A percentile compares a stretch with the other conserved stretches of the same genome.
Conservation (phyloP, 2,797 vertebrate genomes). For the Chromobotia macracanthus region DNA sequence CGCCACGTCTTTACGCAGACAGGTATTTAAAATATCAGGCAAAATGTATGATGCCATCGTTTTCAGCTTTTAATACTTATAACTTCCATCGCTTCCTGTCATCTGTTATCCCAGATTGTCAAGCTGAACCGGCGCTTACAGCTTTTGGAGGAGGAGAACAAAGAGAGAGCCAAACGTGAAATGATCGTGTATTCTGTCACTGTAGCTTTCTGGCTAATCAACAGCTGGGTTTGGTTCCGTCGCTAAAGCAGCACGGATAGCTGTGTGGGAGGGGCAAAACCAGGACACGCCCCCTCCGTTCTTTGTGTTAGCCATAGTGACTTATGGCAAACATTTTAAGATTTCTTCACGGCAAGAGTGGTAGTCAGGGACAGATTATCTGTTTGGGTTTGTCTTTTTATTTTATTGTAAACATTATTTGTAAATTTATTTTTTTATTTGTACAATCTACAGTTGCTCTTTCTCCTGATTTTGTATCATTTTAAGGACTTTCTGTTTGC, state of each 20-base stretch:
- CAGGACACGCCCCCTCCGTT: constrained; percentile 43
- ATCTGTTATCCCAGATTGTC: constrained; percentile 82
- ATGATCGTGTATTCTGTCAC: constrained; percentile 97
- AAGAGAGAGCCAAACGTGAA: constrained; percentile 92
- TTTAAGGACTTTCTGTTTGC: constrained; percentile 58
- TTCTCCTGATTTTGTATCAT: constrained; percentile 52
- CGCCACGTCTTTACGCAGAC: constrained; percentile 89
- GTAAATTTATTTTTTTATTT: constrained; percentile 69
- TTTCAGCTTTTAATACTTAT: background rate
- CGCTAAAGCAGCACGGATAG: constrained; percentile 75
- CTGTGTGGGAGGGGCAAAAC: constrained; percentile 27
- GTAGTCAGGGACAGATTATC: constrained; percentile 40
- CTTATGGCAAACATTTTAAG: constrained; percentile 47
- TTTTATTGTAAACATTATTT: constrained; percentile 68
- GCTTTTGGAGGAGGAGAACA: constrained; percentile 96
- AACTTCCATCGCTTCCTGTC: background rate
- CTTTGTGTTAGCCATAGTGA: constrained; percentile 65
- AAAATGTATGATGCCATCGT: background rate
- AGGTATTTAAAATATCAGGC: constrained; percentile 74
- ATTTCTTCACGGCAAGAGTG: constrained; percentile 43
- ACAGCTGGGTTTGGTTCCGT: constrained; percentile 97
- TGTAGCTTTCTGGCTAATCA: constrained; percentile 96
- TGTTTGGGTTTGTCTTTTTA: constrained; percentile 45
- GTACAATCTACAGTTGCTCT: constrained; percentile 42
- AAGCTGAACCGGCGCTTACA: constrained; percentile 96